Evolutionary conservation across 2,797 vertebrate genomes (phyloP).

Genomic region (Apogon hyalosoma): DNA sequence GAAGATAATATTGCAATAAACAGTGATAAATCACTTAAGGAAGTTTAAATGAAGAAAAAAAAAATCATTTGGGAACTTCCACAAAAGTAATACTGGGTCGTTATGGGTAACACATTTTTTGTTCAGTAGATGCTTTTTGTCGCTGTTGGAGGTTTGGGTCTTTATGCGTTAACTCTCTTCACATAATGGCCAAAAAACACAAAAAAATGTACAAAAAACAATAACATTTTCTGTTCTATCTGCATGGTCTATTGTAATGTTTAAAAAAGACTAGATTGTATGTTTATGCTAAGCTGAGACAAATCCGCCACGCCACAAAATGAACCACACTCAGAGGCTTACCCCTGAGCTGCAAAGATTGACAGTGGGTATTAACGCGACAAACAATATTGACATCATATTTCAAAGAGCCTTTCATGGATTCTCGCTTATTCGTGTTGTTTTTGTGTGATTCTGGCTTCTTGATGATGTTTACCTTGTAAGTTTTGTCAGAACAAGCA

Average conservation of each 20-base stretch:
- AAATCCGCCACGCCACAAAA: constrained; percentile 39
- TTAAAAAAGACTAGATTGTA: neutral
- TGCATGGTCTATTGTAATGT: constrained; percentile 5
- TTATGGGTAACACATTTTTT: neutral
- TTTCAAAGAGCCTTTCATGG: constrained; percentile 41
- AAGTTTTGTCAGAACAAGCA: constrained; percentile 10
- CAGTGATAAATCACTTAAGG: too few relatives aligned
- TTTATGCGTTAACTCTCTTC: neutral
- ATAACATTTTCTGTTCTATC: neutral
- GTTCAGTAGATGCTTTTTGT: too few relatives aligned
- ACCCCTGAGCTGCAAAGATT: constrained; percentile 25
- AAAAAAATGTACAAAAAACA: neutral
- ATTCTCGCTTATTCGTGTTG: constrained; percentile 19
- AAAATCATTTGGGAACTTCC: too few relatives aligned
- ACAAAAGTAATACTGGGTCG: too few relatives aligned
- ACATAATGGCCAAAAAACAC: constrained; percentile 1
- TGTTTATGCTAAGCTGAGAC: constrained; percentile 28
- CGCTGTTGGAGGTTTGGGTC: too few relatives aligned
- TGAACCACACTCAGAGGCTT: constrained; percentile 25
- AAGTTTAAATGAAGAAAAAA: too few relatives aligned
- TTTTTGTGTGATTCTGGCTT: constrained; percentile 38
- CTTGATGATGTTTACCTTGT: constrained; percentile 38
- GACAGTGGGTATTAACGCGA: constrained; percentile 41
- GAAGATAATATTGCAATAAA: too few relatives aligned
- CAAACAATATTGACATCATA: constrained; percentile 29